phyloP scores from a whole-genome alignment of 2,888 invertebrate genomes.

The Callimorpha dominula region DNA sequence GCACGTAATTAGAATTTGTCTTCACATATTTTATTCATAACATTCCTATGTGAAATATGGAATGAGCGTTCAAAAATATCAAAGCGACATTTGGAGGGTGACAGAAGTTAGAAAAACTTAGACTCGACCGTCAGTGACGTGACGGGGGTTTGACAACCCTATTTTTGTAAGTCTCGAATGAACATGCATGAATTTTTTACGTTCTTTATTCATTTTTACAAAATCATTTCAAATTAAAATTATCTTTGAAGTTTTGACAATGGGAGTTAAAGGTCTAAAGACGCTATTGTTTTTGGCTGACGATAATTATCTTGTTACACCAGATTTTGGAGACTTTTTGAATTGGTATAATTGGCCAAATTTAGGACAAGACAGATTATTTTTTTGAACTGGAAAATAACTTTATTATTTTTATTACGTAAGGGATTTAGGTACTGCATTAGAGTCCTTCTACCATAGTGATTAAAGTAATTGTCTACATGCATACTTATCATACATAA shows the following conservation, averaged over 20 bases:
- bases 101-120: slow-evolving; percentile 57
- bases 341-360: slow-evolving; percentile 4
- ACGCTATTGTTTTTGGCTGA: slow-evolving; percentile 43
- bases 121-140: slow-evolving; percentile 49
- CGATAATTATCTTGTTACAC: slow-evolving; percentile 49
- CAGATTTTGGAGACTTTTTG: slow-evolving; percentile 31
- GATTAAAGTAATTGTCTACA: too few relatives aligned
- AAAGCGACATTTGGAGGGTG: slow-evolving; percentile 56
- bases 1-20: slow-evolving; percentile 44
- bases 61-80: slow-evolving; percentile 59
- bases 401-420: background rate
- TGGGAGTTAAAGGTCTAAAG: slow-evolving; percentile 47
- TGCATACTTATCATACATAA: too few relatives aligned
- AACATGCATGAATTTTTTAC: slow-evolving; percentile 40
- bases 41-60: slow-evolving; percentile 59
- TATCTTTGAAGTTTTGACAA: slow-evolving; percentile 48
- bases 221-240: slow-evolving; percentile 49
- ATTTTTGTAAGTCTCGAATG: slow-evolving; percentile 57
- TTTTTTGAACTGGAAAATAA: background rate
- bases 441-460: background rate
- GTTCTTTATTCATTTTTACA: slow-evolving; percentile 27
- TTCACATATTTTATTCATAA: slow-evolving; percentile 44
- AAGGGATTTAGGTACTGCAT: background rate
- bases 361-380: background rate
- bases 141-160: slow-evolving; percentile 66